These are phyloP conservation scores for Petrocephalus schoutedeni DNA, from an alignment of 2,797 vertebrate species.

Conservation along the genomic window DNA sequence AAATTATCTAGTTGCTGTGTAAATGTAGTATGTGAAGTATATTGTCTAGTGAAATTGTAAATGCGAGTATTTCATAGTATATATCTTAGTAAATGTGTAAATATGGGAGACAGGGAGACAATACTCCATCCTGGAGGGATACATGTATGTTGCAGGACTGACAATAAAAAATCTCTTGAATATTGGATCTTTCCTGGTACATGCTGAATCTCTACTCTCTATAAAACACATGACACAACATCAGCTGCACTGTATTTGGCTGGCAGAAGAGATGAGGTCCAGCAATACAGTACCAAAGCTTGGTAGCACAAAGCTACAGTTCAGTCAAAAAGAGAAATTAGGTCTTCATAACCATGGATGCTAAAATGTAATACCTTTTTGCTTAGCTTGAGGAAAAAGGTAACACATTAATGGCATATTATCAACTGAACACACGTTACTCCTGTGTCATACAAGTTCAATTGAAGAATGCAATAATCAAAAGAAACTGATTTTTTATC, in stretches of 20 bases:
- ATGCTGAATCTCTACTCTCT: background rate
- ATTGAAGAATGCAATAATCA: background rate
- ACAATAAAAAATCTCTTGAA: background rate
- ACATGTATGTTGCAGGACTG: background rate
- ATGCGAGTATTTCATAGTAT: background rate
- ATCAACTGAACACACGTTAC: background rate
- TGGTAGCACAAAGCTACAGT: background rate
- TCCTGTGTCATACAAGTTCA: background rate
- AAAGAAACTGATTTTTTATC: background rate
- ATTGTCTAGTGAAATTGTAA: background rate
- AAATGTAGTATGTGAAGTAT: background rate
- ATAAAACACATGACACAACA: background rate
- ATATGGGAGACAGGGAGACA: background rate
- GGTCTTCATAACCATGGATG: background rate
- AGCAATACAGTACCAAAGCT: background rate
- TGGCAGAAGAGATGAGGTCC: background rate
- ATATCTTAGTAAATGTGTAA: background rate
- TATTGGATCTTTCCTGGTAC: background rate
- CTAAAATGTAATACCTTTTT: background rate
- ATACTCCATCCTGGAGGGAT: background rate
- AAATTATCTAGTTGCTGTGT: background rate
- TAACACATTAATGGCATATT: background rate
- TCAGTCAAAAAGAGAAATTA: background rate
- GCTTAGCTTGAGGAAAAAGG: background rate
- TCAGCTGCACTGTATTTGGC: background rate